Evolutionary conservation across 1,140 invertebrate species (phyloP), one percentile per base, ranked within the genome.

Genomic region (Caerostris extrusa): DNA sequence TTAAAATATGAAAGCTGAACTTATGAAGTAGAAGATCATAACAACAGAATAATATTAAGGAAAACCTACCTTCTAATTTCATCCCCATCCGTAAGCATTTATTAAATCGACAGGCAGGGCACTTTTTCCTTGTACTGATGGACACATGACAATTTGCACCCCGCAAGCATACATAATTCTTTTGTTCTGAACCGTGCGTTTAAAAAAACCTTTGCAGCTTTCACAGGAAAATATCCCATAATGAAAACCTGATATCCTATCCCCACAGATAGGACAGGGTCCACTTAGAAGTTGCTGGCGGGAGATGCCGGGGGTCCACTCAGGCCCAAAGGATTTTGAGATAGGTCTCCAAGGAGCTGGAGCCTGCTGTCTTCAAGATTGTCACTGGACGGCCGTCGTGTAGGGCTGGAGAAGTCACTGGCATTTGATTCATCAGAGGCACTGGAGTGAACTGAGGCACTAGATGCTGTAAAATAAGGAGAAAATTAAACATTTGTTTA

Each of bases 161-260:
- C 81, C 98, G 97, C 82, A 99, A 97, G 96, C 99, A 99, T 94
- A 98, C 98, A 96, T 99, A 99, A 95, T 98, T 98, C 96, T 99
- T 99, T 99, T 97, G 96, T 99, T 99, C 96, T 99, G 99, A 5
- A 99, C 99, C 71, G 98, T 99, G 94, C 99, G 97, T 96, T 99
- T 99, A 96, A 99, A 99, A 96, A 99, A 99, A 5, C 99, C 99
- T 96, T 99, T 99, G 95, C 97, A 99, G 12, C 98, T 99, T 96
- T 99, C 99, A 96, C 99, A 99, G 12, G 98, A 99, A 96, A 99
- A 99, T 95, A 99, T 99, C 12, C 98, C 98, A 95, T 99, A 99
- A 96, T 99, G 98, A 96, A 99, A 99, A 12, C 98, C 98, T 94
- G 98, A 98, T 95, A 99, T 99, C 96, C 98, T 98, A 96, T 99